phyloP scores from a whole-genome alignment of 2,797 vertebrate species.

The Peromyscus eremicus region DNA sequence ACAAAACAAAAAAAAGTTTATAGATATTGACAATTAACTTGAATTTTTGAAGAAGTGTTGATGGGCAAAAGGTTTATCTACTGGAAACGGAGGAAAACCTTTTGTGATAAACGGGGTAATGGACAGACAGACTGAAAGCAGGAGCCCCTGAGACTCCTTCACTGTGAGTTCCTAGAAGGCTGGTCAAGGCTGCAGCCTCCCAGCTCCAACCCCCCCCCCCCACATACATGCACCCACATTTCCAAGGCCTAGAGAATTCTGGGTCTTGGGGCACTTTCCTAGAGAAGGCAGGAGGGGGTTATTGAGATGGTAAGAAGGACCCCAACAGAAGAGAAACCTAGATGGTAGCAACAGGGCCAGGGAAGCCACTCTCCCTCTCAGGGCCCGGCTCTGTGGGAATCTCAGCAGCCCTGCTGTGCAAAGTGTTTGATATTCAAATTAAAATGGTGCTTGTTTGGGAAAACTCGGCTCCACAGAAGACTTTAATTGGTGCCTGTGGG shows the following conservation, averaged over 20 bases:
- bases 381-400: neutral
- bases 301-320: neutral
- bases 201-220: neutral
- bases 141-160: neutral
- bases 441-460: constrained; percentile 84
- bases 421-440: constrained; percentile 85
- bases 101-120: neutral
- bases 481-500: constrained; percentile 85
- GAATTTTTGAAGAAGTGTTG: neutral
- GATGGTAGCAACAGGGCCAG: neutral
- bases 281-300: neutral
- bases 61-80: neutral
- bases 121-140: neutral
- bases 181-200: neutral
- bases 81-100: neutral
- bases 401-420: constrained; percentile 78
- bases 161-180: accelerated
- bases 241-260: neutral
- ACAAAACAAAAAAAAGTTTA: neutral
- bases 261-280: neutral
- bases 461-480: constrained; percentile 83
- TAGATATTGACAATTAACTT: neutral
- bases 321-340: neutral
- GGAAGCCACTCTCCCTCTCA: neutral
- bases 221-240: neutral